Evolutionary conservation across 2,888 invertebrate genomes (phyloP).

Genomic region (Beris chalybata): DNA sequence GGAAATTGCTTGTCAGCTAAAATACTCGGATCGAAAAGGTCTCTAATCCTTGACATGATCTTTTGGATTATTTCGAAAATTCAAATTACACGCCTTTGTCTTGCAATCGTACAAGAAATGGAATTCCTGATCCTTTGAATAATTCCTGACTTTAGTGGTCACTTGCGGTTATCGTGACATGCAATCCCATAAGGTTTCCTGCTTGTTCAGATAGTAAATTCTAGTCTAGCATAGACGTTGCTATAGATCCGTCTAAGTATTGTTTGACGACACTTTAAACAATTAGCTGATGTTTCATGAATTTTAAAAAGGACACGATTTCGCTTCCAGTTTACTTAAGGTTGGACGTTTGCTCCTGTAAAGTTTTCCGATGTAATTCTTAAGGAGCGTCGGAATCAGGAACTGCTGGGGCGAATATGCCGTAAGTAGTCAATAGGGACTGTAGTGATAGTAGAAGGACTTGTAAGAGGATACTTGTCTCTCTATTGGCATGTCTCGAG

Average conservation of each 20-base stretch:
- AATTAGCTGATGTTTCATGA: slow-evolving; percentile 9
- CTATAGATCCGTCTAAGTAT: no score
- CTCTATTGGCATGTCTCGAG: slow-evolving; percentile 12
- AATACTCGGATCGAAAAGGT: background rate
- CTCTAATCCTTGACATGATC: slow-evolving; percentile 17
- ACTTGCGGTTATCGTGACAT: background rate
- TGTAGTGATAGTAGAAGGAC: background rate
- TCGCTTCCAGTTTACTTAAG: no score
- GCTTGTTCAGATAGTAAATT: no score
- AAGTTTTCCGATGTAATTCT: no score
- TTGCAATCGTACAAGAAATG: background rate
- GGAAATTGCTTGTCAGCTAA: background rate
- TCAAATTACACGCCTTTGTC: slow-evolving; percentile 4
- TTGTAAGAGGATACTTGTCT: slow-evolving; percentile 17
- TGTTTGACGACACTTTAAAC: background rate
- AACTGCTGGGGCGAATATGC: background rate
- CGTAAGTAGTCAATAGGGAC: slow-evolving; percentile 1
- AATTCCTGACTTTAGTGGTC: slow-evolving; percentile 1
- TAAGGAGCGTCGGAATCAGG: background rate
- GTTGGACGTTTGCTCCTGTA: no score
- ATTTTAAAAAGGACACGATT: slow-evolving; percentile 6
- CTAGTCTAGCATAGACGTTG: no score
- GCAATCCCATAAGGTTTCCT: no score
- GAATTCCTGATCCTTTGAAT: background rate
- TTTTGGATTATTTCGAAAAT: slow-evolving; percentile 9